Base-by-base conservation (phyloP, 2,888 invertebrate genomes). In the Cyaniris semiargus region DNA sequence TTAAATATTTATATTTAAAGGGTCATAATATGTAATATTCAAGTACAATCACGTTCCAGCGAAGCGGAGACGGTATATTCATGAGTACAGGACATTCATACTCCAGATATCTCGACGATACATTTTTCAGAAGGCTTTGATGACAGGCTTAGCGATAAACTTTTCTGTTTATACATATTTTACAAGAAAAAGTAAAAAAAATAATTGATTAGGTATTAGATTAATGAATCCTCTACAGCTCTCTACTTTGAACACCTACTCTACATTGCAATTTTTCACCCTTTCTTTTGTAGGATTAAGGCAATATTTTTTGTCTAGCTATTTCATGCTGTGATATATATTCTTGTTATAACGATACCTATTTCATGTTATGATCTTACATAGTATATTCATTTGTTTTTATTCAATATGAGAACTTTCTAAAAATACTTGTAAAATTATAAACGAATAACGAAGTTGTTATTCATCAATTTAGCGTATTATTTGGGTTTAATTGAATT, bases 1-100 rank as follows among this genome's bases (percentile, higher is more conserved):
- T 74, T 53, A 53, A 48, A 48, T 44, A 71, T 48, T 48, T 21
- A 27, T 23, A 38, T 48, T 72, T 48, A 72, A 74, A 74, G 74
- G 74, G 74, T 27, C 48, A 23, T 66, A 53, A 53, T 18, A 53
- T 18, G 8, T 74, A 48, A 74, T 53, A 74, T 74, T 48, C 27
- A 48, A 74, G 74, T 53, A 74, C 27, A 53, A 74, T 27, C 74
- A 74, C 74, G 53, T 74, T 53, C 27, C 18, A 18, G 74, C 27
- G 44, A 27, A 23, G 74, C 72, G 72, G 44, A 72, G 48, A 53
- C 48, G 48, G 23, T 53, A 74, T 74, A 31, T 53, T 74, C 74
- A 74, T 53, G 74, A 72, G 21, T 27, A 18, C 74, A 72, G 48
- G 44, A 74, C 44, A 27, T 13, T 74, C 53, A 53, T 48, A 53